These are phyloP conservation scores for Aselliscus stoliczkanus DNA, from an alignment of 2,797 vertebrate genomes.

Conservation along the genomic window DNA sequence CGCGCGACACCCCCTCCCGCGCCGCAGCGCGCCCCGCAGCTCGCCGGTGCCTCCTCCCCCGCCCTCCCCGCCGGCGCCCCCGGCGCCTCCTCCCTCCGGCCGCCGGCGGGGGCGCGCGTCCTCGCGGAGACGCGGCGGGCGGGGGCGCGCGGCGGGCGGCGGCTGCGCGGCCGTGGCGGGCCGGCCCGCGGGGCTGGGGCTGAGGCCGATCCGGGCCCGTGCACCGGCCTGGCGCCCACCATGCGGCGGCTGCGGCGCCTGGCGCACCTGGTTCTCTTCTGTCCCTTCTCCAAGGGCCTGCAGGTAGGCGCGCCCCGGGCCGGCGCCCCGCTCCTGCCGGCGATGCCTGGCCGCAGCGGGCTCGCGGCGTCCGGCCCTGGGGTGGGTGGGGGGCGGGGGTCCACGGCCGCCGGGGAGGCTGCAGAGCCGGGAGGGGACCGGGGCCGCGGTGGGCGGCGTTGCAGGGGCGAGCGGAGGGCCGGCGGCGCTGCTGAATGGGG, in stretches of 20 bases:
- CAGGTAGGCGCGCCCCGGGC: conserved; percentile 84
- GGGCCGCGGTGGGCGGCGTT: background rate
- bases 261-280: conserved; percentile 91
- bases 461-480: background rate
- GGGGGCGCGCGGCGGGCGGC: conserved; percentile 36
- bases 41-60: background rate
- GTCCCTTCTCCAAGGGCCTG: conserved; percentile 90
- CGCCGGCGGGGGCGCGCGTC: background rate
- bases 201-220: background rate
- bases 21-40: background rate
- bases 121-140: conserved; percentile 33
- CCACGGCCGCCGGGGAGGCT: background rate
- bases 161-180: conserved; percentile 21
- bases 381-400: background rate
- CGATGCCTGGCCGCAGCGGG: too few species aligned
- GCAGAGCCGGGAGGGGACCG: fast-evolving
- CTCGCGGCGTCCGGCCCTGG: background rate
- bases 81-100: background rate
- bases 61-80: background rate
- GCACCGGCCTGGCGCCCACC: conserved; percentile 38
- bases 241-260: conserved; percentile 90
- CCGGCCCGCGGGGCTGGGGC: conserved; percentile 12
- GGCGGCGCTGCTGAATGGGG: background rate
- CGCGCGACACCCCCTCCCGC: too few species aligned
- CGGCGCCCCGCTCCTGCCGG: too few species aligned